Conservation (phyloP, 64 coral and sea anemone genomes). For the Stylophora pistillata region DNA sequence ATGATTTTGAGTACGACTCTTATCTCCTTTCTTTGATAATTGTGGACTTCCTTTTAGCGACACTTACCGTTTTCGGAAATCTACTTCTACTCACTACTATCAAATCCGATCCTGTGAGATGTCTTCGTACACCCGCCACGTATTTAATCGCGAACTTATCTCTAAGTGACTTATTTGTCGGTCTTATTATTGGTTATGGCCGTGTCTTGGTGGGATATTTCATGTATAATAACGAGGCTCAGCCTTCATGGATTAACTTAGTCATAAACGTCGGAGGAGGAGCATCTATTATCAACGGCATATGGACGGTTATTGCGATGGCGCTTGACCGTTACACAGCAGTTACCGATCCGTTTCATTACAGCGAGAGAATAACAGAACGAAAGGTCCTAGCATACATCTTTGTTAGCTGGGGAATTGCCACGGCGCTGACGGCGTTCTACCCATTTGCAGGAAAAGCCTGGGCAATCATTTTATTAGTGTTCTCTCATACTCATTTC, state of each 20-base stretch:
- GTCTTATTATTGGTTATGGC: not conserved
- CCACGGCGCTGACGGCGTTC: not conserved
- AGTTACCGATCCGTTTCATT: not conserved
- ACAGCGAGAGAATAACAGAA: not conserved
- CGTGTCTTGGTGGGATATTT: not conserved
- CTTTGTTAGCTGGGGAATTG: not conserved
- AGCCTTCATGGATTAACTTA: not conserved
- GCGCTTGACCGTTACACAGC: not conserved
- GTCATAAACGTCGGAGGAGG: not conserved
- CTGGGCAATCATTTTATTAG: not conserved
- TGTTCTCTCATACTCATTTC: not conserved
- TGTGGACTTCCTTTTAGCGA: not conserved
- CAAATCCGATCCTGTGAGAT: not conserved
- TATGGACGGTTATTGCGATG: not conserved
- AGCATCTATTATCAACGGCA: not conserved
- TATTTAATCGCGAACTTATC: not conserved
- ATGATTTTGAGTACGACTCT: not conserved
- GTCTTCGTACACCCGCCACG: not conserved
- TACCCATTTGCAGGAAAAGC: not conserved
- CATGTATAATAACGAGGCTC: not conserved
- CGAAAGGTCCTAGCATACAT: not conserved
- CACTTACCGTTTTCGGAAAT: not conserved
- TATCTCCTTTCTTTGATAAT: not conserved
- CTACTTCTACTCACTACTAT: not conserved
- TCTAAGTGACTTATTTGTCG: not conserved